Base-by-base conservation (phyloP, 1,140 invertebrate genomes). In the Drosophila lowei region DNA sequence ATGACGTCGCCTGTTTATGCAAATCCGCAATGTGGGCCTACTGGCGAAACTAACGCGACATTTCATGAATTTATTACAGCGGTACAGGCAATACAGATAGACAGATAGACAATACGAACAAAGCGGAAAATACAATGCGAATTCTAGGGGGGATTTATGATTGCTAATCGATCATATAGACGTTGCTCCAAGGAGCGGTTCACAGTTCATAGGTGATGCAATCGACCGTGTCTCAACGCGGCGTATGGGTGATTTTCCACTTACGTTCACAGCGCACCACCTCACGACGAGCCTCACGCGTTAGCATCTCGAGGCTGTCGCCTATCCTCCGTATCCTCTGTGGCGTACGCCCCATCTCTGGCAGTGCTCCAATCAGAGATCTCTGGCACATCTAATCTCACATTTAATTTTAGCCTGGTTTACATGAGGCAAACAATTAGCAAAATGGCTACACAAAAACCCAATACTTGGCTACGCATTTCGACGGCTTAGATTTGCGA, bases 401-500 rank as follows among this genome's bases (percentile, higher is more conserved):
- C 60, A 72, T 72, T 52, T 63, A 72, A 61, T 72, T 65, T 53
- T 52, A 25, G 44, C 41, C 42, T 42, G 43, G 52, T 70, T 62
- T 88, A 90, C 62, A 90, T 75, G 42, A 84, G 72, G 46, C 89
- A 80, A 75, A 90, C 83, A 77, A 90, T 88, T 58, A 90, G 67
- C 79, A 90, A 81, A 53, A 90, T 84, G 42, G 83, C 79, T 67
- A 90, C 66, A 70, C 89, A 90, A 71, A 90, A 90, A 57, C 70
- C 65, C 38, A 90, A 41, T 41, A 89, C 85, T 90, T 90, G 89
- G 48, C 54, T 77, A 72, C 89, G 79, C 89, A 90, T 90, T 65
- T 72, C 64, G 23, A 6, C 4, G 5, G 23, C 23, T 25, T 25
- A 5, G 23, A 58, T 47, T 65, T 38, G 21, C 38, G 34, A 63